phyloP scores from a whole-genome alignment of 92 coral and sea anemone species.

The Porites evermanni region DNA sequence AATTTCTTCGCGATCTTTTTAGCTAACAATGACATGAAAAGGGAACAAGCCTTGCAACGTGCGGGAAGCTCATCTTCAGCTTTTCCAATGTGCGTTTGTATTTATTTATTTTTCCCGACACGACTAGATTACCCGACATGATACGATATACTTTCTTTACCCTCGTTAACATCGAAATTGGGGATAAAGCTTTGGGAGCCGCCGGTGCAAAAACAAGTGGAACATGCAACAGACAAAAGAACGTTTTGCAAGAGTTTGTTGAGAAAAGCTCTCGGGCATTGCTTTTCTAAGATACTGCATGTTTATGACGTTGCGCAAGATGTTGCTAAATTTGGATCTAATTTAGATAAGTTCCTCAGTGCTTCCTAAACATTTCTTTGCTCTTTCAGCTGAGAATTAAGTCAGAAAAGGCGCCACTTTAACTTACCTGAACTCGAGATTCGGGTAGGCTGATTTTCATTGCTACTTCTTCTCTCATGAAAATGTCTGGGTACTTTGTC shows the following conservation, averaged over 20 bases:
- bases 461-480: conserved; percentile 99
- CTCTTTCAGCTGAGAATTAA: not conserved
- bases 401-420: not conserved
- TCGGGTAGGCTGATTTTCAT: conserved; percentile 97
- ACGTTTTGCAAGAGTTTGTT: too few relatives aligned
- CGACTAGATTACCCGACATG: conserved; percentile 2
- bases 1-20: not conserved
- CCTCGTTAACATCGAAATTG: not conserved
- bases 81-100: not conserved
- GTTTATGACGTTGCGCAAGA: not conserved
- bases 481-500: conserved; percentile 97
- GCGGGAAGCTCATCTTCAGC: conserved; percentile 3
- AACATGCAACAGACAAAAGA: too few relatives aligned
- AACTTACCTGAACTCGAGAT: conserved; percentile 93
- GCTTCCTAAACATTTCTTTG: not conserved
- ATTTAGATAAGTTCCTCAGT: too few relatives aligned
- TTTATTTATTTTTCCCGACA: conserved; percentile 6
- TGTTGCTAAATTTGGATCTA: not conserved
- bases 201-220: not conserved
- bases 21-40: not conserved
- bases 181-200: not conserved
- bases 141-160: not conserved
- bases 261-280: not conserved
- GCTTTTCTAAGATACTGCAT: not conserved
- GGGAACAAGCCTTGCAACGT: not conserved